phyloP scores from a whole-genome alignment of 2,113 vertebrate species.

The Oreotrochilus melanogaster region DNA sequence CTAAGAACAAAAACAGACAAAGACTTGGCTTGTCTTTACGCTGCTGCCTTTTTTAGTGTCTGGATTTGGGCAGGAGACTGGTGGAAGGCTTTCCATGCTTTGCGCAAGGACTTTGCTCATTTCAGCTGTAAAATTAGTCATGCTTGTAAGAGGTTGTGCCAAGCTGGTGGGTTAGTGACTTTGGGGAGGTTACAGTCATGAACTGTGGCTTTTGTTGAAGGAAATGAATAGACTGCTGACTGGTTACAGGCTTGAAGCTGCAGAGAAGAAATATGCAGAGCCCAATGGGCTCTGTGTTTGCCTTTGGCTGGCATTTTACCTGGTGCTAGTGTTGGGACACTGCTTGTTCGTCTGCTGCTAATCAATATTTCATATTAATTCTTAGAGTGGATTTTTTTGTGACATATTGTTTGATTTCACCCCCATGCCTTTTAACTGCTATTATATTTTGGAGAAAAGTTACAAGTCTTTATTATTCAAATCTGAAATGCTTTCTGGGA shows the following conservation, averaged over 20 bases:
- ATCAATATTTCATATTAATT: background rate
- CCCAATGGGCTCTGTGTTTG: background rate
- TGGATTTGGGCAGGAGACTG: background rate
- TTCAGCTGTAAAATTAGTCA: constrained; percentile 36
- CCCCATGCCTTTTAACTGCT: background rate
- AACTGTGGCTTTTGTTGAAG: background rate
- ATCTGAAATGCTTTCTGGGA: background rate
- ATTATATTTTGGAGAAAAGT: background rate
- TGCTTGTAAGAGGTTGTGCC: background rate
- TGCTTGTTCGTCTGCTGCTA: background rate
- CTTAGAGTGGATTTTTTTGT: background rate
- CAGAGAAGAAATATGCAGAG: background rate
- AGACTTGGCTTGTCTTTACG: background rate
- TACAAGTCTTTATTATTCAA: background rate
- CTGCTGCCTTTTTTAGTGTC: background rate
- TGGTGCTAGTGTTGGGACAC: background rate
- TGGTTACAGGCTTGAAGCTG: background rate
- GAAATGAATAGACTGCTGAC: background rate
- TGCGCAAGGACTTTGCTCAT: background rate
- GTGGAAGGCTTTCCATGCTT: background rate
- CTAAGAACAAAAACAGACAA: background rate
- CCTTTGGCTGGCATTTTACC: background rate
- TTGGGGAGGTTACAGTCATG: background rate
- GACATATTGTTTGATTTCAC: background rate
- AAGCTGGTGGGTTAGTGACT: background rate